Conservation (phyloP, 2,113 vertebrate genomes). For the Saccopteryx bilineata region DNA sequence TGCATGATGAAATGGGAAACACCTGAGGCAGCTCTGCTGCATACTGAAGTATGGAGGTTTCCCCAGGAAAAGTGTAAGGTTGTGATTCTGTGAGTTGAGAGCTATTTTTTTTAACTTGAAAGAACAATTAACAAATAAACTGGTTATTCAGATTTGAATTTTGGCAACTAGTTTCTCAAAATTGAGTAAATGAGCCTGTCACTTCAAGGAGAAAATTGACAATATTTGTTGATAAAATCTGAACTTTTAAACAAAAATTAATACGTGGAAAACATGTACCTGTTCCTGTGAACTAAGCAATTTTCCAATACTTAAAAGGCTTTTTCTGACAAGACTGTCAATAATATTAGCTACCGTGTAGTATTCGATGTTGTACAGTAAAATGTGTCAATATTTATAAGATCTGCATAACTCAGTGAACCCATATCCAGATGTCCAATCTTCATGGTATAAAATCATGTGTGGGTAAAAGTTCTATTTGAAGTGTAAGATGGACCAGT, state of each 20-base stretch:
- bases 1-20: not conserved
- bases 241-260: slow-evolving; percentile 52
- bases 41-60: not conserved
- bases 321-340: slow-evolving; percentile 23
- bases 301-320: not conserved
- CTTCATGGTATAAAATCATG: not conserved
- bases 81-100: not conserved
- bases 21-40: not conserved
- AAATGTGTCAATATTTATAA: slow-evolving; percentile 18
- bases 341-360: not conserved
- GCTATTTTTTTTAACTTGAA: not conserved
- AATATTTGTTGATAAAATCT: slow-evolving; percentile 38
- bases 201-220: slow-evolving; percentile 5
- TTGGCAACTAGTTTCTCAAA: not conserved
- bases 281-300: not conserved
- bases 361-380: not conserved
- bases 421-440: not conserved
- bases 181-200: not conserved
- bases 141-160: not conserved
- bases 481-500: not conserved
- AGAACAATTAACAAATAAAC: not conserved
- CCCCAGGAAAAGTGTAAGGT: not conserved
- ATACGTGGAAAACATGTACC: not conserved
- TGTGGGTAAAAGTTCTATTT: not conserved
- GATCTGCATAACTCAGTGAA: not conserved